A percentile compares a stretch with the other conserved stretches of the same genome.
phyloP scores from a whole-genome alignment of 1,140 invertebrate species.

The Copidosoma floridanum region DNA sequence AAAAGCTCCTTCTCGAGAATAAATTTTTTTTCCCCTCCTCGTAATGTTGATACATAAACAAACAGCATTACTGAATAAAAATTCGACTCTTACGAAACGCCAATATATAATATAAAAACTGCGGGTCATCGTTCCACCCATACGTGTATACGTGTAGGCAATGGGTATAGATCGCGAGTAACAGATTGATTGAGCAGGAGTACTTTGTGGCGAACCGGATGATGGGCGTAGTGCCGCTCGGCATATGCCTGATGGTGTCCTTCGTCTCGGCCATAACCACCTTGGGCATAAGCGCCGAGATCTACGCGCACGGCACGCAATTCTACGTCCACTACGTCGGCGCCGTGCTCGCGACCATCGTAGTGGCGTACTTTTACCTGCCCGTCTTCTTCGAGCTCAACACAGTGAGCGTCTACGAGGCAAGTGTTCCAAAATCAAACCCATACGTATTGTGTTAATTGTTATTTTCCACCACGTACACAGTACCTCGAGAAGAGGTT shows the following conservation, averaged over 20 bases:
- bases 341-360: slow-evolving; percentile 73
- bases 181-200: slow-evolving; percentile 60
- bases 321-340: slow-evolving; percentile 77
- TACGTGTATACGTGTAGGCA: too few relatives aligned
- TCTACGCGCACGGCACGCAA: slow-evolving; percentile 77
- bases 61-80: too few relatives aligned
- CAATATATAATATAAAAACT: too few relatives aligned
- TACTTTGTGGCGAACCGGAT: slow-evolving; percentile 79
- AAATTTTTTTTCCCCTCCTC: too few relatives aligned
- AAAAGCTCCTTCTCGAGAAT: too few relatives aligned
- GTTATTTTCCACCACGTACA: background rate
- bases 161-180: too few relatives aligned
- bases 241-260: slow-evolving; percentile 87
- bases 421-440: too few relatives aligned
- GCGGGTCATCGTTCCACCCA: too few relatives aligned
- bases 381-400: slow-evolving; percentile 87
- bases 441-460: too few relatives aligned
- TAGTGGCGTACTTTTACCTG: slow-evolving; percentile 77
- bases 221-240: slow-evolving; percentile 76
- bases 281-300: slow-evolving; percentile 82
- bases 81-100: too few relatives aligned
- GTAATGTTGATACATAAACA: too few relatives aligned
- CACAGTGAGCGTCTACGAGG: slow-evolving; percentile 85
- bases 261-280: slow-evolving; percentile 93
- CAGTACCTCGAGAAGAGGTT: slow-evolving; percentile 84